A percentile compares a stretch with the other conserved stretches of the same genome.
Evolutionary conservation across 2,888 invertebrate genomes (phyloP).

Genomic region (Ceramica pisi): DNA sequence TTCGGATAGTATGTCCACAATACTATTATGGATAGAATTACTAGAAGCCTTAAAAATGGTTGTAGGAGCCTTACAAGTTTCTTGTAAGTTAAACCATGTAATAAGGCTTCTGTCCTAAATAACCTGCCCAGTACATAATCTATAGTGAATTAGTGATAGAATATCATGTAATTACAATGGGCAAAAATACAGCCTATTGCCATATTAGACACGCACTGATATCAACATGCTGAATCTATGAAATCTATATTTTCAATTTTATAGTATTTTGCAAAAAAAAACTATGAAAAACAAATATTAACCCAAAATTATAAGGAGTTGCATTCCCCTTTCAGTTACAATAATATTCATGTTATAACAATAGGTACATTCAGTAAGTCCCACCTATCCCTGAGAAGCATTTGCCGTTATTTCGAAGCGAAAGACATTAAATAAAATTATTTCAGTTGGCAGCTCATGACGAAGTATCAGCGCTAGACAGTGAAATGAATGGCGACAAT

Average conservation of each 20-base stretch:
- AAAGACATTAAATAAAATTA: neutral
- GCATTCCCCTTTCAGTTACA: no score
- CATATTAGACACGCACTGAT: no score
- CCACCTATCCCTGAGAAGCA: no score
- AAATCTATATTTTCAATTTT: no score
- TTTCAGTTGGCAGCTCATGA: slow-evolving; percentile 90
- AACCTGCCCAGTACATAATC: no score
- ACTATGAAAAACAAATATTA: no score
- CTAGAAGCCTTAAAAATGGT: neutral
- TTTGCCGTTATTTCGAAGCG: neutral
- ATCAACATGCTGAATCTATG: no score
- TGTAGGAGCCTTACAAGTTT: neutral
- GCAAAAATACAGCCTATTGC: no score
- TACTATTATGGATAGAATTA: neutral
- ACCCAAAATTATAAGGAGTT: no score
- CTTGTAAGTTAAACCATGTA: neutral
- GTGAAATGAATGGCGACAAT: slow-evolving; percentile 84
- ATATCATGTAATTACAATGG: neutral
- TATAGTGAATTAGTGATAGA: no score
- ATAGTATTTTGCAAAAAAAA: neutral
- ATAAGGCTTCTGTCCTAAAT: neutral
- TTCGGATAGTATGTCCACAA: neutral
- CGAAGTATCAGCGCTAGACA: slow-evolving; percentile 89
- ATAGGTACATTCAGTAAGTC: no score
- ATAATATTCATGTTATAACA: no score